Percentiles rank a stretch among this genome's conserved stretches.
Conservation (phyloP, 2,888 invertebrate genomes). For the Phasia obesa region DNA sequence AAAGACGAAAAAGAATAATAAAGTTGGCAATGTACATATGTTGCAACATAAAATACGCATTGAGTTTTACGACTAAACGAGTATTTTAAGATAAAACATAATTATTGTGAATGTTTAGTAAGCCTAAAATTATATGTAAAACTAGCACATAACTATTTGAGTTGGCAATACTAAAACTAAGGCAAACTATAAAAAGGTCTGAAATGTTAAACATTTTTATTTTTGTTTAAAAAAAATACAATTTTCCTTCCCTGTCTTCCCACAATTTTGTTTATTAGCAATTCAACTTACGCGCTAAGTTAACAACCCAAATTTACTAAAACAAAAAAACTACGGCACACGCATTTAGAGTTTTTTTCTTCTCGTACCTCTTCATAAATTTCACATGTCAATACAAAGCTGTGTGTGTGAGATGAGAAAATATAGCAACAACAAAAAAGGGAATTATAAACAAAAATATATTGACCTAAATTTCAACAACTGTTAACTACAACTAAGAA, state of each 20-base stretch:
- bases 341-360: neutral
- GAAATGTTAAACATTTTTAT: no score
- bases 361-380: constrained; percentile 3
- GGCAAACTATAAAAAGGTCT: no score
- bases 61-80: no score
- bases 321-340: neutral
- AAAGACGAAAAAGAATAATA: neutral
- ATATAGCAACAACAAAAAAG: no score
- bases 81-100: no score
- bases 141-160: neutral
- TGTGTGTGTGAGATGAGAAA: neutral
- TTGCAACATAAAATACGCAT: no score
- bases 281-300: constrained; percentile 25
- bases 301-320: constrained; percentile 28
- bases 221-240: no score
- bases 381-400: constrained; percentile 22
- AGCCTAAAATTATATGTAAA: no score
- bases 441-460: neutral
- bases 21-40: neutral
- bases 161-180: neutral
- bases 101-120: no score
- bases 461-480: constrained; percentile 56
- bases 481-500: neutral
- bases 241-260: neutral
- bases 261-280: neutral